These are phyloP conservation scores for Molossus alvarezi DNA, from an alignment of 2,797 vertebrate species.

Conservation along the genomic window DNA sequence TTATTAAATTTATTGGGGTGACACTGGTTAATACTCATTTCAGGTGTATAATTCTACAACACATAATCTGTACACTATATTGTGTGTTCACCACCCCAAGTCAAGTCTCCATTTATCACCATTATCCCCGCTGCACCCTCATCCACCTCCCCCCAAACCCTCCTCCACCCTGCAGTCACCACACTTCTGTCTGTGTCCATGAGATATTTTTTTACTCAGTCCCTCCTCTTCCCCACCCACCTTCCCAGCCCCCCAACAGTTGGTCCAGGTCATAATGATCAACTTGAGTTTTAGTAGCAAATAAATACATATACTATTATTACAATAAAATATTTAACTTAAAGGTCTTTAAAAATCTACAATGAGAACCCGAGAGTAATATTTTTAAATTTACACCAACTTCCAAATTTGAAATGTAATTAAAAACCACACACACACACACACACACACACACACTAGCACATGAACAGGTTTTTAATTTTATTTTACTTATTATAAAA, in stretches of 20 bases:
- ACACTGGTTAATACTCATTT: not conserved
- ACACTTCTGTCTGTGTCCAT: not conserved
- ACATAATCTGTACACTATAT: not conserved
- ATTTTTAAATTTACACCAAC: not conserved
- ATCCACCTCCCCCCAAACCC: not conserved
- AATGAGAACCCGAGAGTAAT: slow-evolving; percentile 7
- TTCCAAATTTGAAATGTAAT: slow-evolving; percentile 44
- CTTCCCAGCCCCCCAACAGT: not conserved
- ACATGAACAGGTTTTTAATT: slow-evolving; percentile 69
- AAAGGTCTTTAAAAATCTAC: slow-evolving; percentile 37
- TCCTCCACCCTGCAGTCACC: not conserved
- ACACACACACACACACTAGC: not conserved
- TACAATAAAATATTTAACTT: slow-evolving; percentile 50
- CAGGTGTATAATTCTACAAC: not conserved
- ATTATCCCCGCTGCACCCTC: not conserved
- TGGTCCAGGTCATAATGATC: not conserved
- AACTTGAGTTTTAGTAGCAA: slow-evolving; percentile 16
- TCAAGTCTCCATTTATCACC: not conserved
- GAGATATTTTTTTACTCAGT: not conserved
- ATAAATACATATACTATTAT: not conserved
- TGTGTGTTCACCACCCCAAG: not conserved
- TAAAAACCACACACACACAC: not conserved
- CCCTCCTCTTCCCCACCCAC: not conserved
- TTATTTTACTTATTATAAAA: slow-evolving; percentile 81
- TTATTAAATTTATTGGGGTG: not conserved